Base-by-base conservation (phyloP, 2,797 vertebrate genomes). In the Ctenosaura bakeri region DNA sequence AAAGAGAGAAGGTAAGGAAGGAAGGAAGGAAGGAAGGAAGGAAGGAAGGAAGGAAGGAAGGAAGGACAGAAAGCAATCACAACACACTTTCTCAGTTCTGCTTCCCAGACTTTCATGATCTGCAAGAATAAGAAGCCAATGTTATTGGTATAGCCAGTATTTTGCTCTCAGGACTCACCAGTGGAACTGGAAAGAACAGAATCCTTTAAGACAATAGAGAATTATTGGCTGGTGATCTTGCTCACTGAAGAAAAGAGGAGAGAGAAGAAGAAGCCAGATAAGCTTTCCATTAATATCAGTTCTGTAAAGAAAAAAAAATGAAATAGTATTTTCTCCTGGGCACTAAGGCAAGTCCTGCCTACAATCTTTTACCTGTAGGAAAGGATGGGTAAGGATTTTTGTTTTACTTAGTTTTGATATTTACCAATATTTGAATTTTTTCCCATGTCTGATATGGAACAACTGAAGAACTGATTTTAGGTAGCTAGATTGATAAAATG, bases 111-210 rank as follows among this genome's bases (percentile, higher is more conserved):
- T 35, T 46, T 77, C 76, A n/a, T 76, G 54, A 59, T 77, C n/a
- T 59, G 73, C 85, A 86, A 86, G 29, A 86, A 77, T 35, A 77
- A 77, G 73, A 42, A 56, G 42, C 73, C 13, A 81, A 42, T 22
- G 24, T 29, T 38, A 18, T 59, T n/a, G 56, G 59, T 76, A 56
- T 59, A 86, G 50, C 50, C 69, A 74, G 38, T 29, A 46, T 6
- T 69, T 84, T 74, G 50, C 71, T 86, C n/a, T 76, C n/a, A 54
- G 32, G 5, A 26, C 32, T 54, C 50, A 35, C n/a, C 54, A 59
- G 22, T 59, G 54, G 24, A 77, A 46, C 6, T 59, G 73, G 73
- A 76, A 76, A 56, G n/a, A 76, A 74, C 1, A 84, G 38, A 26
- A 84, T 46, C 14, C 26, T 69, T 66, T 69, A 64, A 9, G 83